Conservation (phyloP, 2,888 invertebrate genomes). For the Platycnemis pennipes region DNA sequence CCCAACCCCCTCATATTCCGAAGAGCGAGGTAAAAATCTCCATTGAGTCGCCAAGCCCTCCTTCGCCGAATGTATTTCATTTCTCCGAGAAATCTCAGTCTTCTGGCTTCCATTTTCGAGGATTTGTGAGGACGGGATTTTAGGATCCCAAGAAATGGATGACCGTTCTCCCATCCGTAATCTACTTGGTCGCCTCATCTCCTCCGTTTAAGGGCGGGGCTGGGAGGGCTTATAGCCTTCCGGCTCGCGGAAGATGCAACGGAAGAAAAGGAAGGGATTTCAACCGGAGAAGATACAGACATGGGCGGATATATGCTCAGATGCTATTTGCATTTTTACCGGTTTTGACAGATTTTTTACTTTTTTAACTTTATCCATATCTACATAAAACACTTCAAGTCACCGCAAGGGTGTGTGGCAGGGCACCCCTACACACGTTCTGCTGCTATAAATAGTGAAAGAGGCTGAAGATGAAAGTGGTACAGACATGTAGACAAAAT, state of each 20-base stretch:
- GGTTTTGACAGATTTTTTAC: too few relatives aligned
- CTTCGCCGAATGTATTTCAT: background rate
- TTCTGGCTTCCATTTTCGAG: background rate
- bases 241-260: background rate
- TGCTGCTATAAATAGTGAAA: too few relatives aligned
- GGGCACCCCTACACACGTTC: too few relatives aligned
- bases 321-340: too few relatives aligned
- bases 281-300: too few relatives aligned
- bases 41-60: background rate
- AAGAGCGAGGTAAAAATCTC: background rate
- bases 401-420: too few relatives aligned
- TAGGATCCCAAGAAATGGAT: too few relatives aligned
- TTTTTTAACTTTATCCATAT: too few relatives aligned
- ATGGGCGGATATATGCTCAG: too few relatives aligned
- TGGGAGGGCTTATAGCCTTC: background rate
- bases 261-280: background rate
- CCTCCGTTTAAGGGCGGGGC: background rate
- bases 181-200: background rate
- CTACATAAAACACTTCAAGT: too few relatives aligned
- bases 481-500: too few relatives aligned
- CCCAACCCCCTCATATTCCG: background rate
- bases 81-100: background rate
- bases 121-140: background rate
- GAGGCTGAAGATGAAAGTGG: too few relatives aligned
- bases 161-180: background rate